Evolutionary conservation across 2,113 vertebrate species (phyloP), one percentile per base, ranked within the genome.

Genomic region (Glaucomys volans): DNA sequence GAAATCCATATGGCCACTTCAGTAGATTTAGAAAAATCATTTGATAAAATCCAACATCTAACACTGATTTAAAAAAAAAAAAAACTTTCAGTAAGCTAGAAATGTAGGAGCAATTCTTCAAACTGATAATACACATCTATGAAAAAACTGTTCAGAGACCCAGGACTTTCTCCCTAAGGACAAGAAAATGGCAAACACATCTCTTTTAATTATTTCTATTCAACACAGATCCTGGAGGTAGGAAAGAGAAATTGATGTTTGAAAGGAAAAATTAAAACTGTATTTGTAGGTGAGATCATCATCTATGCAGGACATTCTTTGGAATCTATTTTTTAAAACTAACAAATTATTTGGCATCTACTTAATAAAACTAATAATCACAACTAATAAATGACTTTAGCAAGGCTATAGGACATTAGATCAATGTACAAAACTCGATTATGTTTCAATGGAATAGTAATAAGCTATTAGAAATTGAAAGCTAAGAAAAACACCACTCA

Each of bases 241-340:
- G 32, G 64, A 85, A 64, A 81, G 11, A 74, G 77, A 71, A 87
- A 59, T 37, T 18, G 17, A 87, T 44, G 44, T 9, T 75, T 54
- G 66, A 84, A 91, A 80, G 26, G 5, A 50, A 84, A 18, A 86
- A 66, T 32, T 82, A 64, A 87, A 87, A 54, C 4, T 66, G 5
- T 81, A 91, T 79, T 94, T 90, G 54, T n/a, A 92, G 40, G 59
- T 71, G 24, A 95, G 20, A 66, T 17, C 7, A 93, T 54, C 16
- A 69, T 26, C 7, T 59, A 17, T 66, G 28, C 37, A 79, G 64
- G 81, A 67, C 69, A 44, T 89, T 74, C 32, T 59, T 76, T 88
- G 59, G 42, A 44, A 76, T 64, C 30, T 47, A 17, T 76, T 76
- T 89, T 47, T 26, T 47, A 62, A 62, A 62, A 47, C 18, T 22